Conservation (phyloP, 2,888 invertebrate species). For the Scaptomyza reducta region DNA sequence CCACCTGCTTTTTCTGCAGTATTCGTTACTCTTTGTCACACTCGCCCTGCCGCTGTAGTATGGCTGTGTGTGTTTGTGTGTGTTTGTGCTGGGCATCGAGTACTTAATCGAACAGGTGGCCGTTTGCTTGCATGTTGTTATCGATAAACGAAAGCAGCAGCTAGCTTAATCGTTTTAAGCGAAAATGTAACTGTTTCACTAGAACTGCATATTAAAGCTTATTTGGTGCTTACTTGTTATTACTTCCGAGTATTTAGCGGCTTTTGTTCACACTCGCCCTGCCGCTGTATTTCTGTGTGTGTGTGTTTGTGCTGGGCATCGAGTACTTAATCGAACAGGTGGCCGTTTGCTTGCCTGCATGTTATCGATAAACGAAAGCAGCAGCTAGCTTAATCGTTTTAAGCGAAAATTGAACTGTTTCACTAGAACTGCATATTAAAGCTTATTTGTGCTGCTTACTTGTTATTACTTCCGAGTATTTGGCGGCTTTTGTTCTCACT, state of each 20-base stretch:
- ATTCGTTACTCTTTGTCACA: conserved; percentile 27
- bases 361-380: conserved; percentile 48
- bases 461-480: conserved; percentile 65
- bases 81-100: conserved; percentile 54
- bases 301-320: conserved; percentile 47
- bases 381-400: conserved; percentile 25
- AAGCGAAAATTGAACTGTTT: conserved; percentile 32
- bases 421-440: conserved; percentile 45
- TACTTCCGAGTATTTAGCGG: conserved; percentile 63
- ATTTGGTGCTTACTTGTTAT: conserved; percentile 25
- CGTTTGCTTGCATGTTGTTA: conserved; percentile 33
- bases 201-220: conserved; percentile 46
- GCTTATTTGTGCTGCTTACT: conserved; percentile 13
- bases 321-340: conserved; percentile 72
- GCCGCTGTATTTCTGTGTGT: not conserved
- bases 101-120: conserved; percentile 73
- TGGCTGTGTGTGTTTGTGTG: not conserved
- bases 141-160: conserved; percentile 39
- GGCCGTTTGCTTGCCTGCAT: conserved; percentile 38
- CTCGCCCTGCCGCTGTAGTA: conserved; percentile 4
- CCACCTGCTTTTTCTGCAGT: conserved; percentile 46
- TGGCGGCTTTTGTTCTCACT: conserved; percentile 44
- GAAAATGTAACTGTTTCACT: conserved; percentile 34
- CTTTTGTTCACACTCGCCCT: conserved; percentile 40
- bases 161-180: conserved; percentile 25